Evolutionary conservation across 1,140 invertebrate species (phyloP).

Genomic region (Caenorhabditis briggsae): DNA sequence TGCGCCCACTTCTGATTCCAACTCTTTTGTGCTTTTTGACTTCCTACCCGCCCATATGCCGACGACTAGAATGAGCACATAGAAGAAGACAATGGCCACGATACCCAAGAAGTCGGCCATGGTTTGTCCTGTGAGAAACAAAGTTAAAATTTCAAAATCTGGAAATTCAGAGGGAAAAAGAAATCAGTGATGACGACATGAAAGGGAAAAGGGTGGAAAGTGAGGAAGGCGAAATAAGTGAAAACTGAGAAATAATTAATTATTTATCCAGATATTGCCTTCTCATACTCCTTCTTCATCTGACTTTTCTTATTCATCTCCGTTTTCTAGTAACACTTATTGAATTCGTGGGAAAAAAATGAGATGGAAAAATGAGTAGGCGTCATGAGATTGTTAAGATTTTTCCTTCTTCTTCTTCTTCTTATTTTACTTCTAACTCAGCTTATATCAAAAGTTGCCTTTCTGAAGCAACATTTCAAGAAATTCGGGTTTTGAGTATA

Average conservation of each 20-base stretch:
- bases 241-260: conserved; percentile 53
- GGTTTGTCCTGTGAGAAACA: conserved; percentile 30
- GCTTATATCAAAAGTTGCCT: not conserved
- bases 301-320: not conserved
- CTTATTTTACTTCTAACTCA: not conserved
- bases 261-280: conserved; percentile 51
- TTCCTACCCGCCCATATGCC: conserved; percentile 95
- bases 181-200: conserved; percentile 4
- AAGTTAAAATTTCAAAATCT: not conserved
- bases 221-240: not conserved
- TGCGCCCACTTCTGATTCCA: conserved; percentile 81
- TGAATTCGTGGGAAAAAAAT: conserved; percentile 36
- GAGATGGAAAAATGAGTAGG: conserved; percentile 9
- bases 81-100: conserved; percentile 92
- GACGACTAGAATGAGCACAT: conserved; percentile 89
- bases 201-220: not conserved
- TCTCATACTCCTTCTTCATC: not conserved
- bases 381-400: conserved; percentile 19
- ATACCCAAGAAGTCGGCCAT: conserved; percentile 88
- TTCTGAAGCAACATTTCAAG: no score
- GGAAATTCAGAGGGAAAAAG: not conserved
- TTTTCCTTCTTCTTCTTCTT: not conserved
- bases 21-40: conserved; percentile 81
- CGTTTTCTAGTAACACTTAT: conserved; percentile 31
- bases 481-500: no score